Evolutionary conservation across 2,888 invertebrate genomes (phyloP), one percentile per base, ranked within the genome.

Genomic region (Dryobota labecula): DNA sequence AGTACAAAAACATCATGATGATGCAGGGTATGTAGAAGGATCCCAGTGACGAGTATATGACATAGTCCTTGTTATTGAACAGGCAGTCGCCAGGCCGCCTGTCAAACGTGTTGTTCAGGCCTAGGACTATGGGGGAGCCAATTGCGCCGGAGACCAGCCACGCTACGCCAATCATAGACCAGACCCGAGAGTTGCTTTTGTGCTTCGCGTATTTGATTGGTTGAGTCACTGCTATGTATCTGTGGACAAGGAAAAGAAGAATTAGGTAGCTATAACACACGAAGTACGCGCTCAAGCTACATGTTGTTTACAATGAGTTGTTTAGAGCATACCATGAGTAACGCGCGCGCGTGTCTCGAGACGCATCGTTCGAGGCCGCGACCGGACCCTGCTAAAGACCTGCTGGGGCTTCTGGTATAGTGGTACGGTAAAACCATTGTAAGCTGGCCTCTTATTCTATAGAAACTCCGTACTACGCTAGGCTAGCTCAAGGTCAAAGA

Each of bases 191-290:
- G 95, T 98, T 99, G 97, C 99, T 99, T 97, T 99, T 99, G 97
- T 99, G 99, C 91, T 99, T 99, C 78, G 99, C 99, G 96, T 99
- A 99, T 95, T 99, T 99, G 92, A 99, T 99, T 88, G 99, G 99
- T 93, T 99, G 98, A 36, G 99, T 99, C 84, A 99, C 99, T 83
- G 99, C 99, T 91, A 99, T 99, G 95, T 99, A 99, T 96, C 99
- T 99, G 97, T 30, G 74, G 72, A 85, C 61, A 83, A 85, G 13
- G n/a, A 47, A 45, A 60, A 11, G 0, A n/a, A 53, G 13, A 11
- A 2, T 61, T 49, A 30, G 30, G 9, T 20, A n/a, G n/a, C n/a
- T n/a, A n/a, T n/a, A n/a, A n/a, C n/a, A n/a, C n/a, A n/a, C n/a
- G n/a, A n/a, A n/a, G n/a, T n/a, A n/a, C n/a, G n/a, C n/a, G n/a